Evolutionary conservation across 2,888 invertebrate genomes (phyloP), one percentile per base, ranked within the genome.

Genomic region (Synergus japonicus): DNA sequence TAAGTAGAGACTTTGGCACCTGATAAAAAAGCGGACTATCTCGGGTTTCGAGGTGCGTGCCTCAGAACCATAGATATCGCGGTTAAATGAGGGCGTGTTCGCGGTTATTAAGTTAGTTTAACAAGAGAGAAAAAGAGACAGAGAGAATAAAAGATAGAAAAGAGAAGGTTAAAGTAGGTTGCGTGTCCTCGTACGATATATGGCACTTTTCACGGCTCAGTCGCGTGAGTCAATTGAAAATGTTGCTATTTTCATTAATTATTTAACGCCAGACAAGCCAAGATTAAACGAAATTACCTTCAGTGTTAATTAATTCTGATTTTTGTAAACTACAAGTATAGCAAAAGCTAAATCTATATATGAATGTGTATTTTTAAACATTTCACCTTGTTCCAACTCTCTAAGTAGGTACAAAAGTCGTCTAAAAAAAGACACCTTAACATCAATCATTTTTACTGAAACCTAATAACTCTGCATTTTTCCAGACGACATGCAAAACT

Each of bases 31-130:
- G 37, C 37, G 49, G 29, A 69, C 69, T 49, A 69, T 69, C 69
- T 69, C 49, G 49, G 29, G 49, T 73, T 73, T 73, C 69, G 49
- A 13, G 69, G 69, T 73, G 69, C 69, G 69, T 73, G 69, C 69
- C 54, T 29, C n/a, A 73, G 69, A 73, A 46, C 37, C 69, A 54
- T 73, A 37, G 69, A 73, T 73, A 73, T 49, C 54, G 29, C n/a
- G 69, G 69, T 73, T 73, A 73, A 73, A 73, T 73, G 69, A 73
- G 54, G 69, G 69, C 69, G 54, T 73, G 69, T 73, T 73, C n/a
- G 54, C 49, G 9, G 54, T 73, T 73, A 73, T 73, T 73, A 73
- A 73, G 69, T 73, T 73, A 73, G 69, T 73, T 73, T 73, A 73
- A 73, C 69, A 54, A 73, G 54, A 49, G 73, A 4, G 10, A 49